Conservation (phyloP, 2,888 invertebrate genomes). For the Parnassius orleans region DNA sequence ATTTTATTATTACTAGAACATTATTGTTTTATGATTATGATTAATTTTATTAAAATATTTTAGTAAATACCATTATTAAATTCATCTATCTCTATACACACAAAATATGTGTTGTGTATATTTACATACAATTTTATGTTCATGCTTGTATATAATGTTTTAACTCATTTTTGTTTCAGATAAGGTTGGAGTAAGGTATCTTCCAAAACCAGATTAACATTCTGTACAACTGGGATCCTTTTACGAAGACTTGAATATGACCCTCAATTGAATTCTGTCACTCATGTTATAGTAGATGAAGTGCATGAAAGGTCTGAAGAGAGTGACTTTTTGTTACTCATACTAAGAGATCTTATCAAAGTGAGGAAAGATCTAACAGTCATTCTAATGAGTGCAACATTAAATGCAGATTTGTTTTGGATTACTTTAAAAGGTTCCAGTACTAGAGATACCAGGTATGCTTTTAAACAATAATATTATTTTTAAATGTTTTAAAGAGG, state of each 20-base stretch:
- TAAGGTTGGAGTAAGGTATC: conserved; percentile 90
- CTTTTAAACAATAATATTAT: conserved; percentile 1
- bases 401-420: conserved; percentile 91
- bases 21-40: too few relatives aligned
- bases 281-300: conserved; percentile 94
- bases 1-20: too few relatives aligned
- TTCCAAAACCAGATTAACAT: conserved; percentile 89
- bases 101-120: too few relatives aligned
- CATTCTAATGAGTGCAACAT: conserved; percentile 95
- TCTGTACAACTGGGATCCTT: conserved; percentile 96
- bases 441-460: conserved; percentile 88
- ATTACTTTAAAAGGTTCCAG: conserved; percentile 91
- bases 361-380: conserved; percentile 88
- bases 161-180: conserved; percentile 76
- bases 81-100: neutral
- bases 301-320: conserved; percentile 96
- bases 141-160: too few relatives aligned
- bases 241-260: conserved; percentile 91
- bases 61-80: neutral
- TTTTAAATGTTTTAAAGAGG: conserved; percentile 20
- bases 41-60: too few relatives aligned
- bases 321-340: conserved; percentile 93
- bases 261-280: conserved; percentile 86
- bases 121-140: too few relatives aligned
- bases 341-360: conserved; percentile 87